Conservation (phyloP, 1,140 invertebrate species). For the Orius laevigatus region DNA sequence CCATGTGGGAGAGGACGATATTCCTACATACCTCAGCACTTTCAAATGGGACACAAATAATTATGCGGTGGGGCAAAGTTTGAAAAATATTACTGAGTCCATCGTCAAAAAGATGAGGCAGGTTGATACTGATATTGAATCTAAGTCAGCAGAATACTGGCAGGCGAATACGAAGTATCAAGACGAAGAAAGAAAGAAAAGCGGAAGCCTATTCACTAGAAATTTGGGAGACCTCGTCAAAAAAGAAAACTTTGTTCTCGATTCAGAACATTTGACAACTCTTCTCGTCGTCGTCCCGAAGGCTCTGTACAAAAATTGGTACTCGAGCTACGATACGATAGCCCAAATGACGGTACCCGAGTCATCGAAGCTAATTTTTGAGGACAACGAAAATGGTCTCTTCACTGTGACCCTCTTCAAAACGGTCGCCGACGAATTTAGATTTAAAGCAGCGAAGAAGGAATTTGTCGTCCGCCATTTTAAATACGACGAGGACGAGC, state of each 20-base stretch:
- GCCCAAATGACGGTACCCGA: conserved; percentile 95
- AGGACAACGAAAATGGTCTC: conserved; percentile 84
- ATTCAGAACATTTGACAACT: conserved; percentile 94
- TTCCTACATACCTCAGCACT: conserved; percentile 61
- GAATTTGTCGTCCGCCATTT: conserved; percentile 94
- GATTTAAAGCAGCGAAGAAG: conserved; percentile 83
- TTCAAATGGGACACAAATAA: conserved; percentile 99
- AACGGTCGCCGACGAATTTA: conserved; percentile 90
- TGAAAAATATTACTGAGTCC: conserved; percentile 90
- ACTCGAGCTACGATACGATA: conserved; percentile 78
- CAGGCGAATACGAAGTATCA: conserved; percentile 88
- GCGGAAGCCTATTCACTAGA: conserved; percentile 81
- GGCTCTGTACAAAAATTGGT: conserved; percentile 76
- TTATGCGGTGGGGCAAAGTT: conserved; percentile 94
- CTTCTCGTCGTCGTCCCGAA: conserved; percentile 93
- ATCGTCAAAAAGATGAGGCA: conserved; percentile 97
- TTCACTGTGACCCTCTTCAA: too few species aligned
- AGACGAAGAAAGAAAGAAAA: conserved; percentile 80
- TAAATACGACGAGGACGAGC: conserved; percentile 88
- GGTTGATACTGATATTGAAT: conserved; percentile 92
- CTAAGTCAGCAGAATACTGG: conserved; percentile 90
- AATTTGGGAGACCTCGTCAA: conserved; percentile 81
- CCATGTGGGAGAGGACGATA: too few species aligned
- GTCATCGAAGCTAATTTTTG: conserved; percentile 73
- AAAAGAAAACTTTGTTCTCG: conserved; percentile 94